Conservation (phyloP, 37 sponge, comb jelly and placozoan genomes). For the Agelas oroides region DNA sequence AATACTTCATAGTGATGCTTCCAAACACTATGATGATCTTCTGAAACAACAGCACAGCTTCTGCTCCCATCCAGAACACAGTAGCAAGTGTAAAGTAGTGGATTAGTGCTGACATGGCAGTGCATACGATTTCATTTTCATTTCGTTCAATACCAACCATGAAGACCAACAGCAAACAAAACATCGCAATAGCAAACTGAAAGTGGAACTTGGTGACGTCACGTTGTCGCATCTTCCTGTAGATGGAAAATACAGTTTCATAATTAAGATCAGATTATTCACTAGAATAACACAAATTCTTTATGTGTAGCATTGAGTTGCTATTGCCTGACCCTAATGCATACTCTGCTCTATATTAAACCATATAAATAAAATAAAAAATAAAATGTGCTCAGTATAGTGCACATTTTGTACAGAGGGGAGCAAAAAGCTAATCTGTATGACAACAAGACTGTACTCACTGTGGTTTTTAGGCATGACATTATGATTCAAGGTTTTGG, state of each 20-base stretch:
- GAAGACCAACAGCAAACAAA: slow-evolving; percentile 31
- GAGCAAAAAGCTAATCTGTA: too few species aligned
- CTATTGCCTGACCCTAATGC: too few species aligned
- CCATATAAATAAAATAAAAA: neutral
- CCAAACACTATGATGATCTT: slow-evolving; percentile 35
- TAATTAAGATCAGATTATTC: neutral
- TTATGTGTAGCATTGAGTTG: too few species aligned
- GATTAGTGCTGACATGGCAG: slow-evolving; percentile 19
- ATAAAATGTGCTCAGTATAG: too few species aligned
- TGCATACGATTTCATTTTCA: slow-evolving; percentile 25
- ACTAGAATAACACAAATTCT: too few species aligned
- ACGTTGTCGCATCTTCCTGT: slow-evolving; percentile 7
- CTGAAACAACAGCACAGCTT: slow-evolving; percentile 40
- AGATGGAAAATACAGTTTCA: neutral
- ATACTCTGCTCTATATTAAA: too few species aligned
- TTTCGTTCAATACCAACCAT: slow-evolving; percentile 30
- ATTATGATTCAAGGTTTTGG: too few species aligned
- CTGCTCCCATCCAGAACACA: slow-evolving; percentile 41
- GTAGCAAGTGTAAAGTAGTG: slow-evolving; percentile 42
- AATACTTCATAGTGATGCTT: neutral
- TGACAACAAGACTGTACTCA: too few species aligned
- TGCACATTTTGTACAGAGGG: too few species aligned
- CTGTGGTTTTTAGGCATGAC: too few species aligned
- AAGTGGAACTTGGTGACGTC: slow-evolving; percentile 23
- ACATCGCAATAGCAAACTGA: slow-evolving; percentile 31